phyloP scores from a whole-genome alignment of 2,113 vertebrate species.

The Mormyrus lacerda region DNA sequence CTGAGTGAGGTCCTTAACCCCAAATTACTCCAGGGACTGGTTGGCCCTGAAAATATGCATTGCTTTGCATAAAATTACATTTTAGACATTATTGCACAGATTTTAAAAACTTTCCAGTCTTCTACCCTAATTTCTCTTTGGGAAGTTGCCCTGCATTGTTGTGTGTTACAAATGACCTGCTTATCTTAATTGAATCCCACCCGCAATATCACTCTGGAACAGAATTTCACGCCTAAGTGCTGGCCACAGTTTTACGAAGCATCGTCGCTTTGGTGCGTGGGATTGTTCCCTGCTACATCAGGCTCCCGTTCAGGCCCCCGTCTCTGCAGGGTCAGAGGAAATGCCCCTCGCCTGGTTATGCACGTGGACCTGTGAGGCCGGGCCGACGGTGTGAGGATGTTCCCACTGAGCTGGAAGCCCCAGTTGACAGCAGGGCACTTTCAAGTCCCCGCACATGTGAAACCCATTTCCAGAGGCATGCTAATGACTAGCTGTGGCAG shows the following conservation, averaged over 20 bases:
- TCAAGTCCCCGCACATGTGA: constrained; percentile 40
- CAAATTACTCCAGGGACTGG: background rate
- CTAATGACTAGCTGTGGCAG: constrained; percentile 50
- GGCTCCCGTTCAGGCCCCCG: background rate
- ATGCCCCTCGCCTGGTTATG: background rate
- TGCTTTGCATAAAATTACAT: background rate
- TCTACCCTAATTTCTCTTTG: background rate
- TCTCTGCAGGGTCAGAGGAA: background rate
- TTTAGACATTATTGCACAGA: background rate
- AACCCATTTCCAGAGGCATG: constrained; percentile 60
- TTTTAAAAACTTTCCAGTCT: background rate
- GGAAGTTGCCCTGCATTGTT: background rate
- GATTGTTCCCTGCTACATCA: background rate
- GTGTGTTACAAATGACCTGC: background rate
- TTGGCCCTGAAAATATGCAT: background rate
- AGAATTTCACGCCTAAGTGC: background rate
- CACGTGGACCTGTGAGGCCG: background rate
- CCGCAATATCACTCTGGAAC: background rate
- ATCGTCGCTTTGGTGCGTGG: background rate
- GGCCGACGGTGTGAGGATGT: background rate
- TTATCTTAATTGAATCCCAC: background rate
- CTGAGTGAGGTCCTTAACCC: background rate
- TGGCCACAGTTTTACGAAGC: background rate
- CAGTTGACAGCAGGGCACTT: background rate
- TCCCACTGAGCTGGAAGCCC: background rate